Base-by-base conservation (phyloP, 2,113 vertebrate genomes). In the Micronycteris hirsuta region DNA sequence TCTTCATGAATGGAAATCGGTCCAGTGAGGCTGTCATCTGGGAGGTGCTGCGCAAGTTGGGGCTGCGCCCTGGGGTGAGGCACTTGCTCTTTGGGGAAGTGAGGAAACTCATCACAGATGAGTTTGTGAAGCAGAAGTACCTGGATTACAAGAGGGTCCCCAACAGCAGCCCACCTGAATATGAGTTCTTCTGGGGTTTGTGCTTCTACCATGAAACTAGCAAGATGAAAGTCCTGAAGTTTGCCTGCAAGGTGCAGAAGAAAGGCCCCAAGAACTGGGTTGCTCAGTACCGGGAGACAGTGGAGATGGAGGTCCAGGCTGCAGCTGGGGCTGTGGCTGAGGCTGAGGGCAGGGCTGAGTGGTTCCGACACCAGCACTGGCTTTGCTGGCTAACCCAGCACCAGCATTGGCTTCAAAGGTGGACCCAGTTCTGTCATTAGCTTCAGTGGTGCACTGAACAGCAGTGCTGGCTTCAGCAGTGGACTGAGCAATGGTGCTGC, bases 1-100 rank as follows among this genome's bases (percentile, higher is more conserved):
- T 99, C 49, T 99, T 99, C 95, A 99, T 99, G 99, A 99, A 99
- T 41, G 99, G 99, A 83, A 99, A 99, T 3, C 97, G 93, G 0
- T 98, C 98, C 49, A 99, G 98, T 97, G 99, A 99, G 45, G 94
- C 98, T 45, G 97, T 97, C 22, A 33, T 99, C 41, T 99, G 98
- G 98, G 98, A 98, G 82, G 97, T 98, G 54, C 97, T 99, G 41
- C 97, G 97, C 26, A 97, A 98, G 84, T 97, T 99, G 68, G 98
- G 96, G 0, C 89, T 99, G 67, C 86, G 97, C 7, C 98, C 97
- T 54, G 98, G 98, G 80, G 98, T 98, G 93, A 98, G 94, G 17
- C 99, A 99, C 7, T 96, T 97, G 0, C 97, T 98, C 6, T 99
- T 99, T 4, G 99, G 99, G 1, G 99, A 99, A 24, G 98, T 99